phyloP scores from a whole-genome alignment of 1,140 invertebrate species.

The Rhopalosiphum padi region DNA sequence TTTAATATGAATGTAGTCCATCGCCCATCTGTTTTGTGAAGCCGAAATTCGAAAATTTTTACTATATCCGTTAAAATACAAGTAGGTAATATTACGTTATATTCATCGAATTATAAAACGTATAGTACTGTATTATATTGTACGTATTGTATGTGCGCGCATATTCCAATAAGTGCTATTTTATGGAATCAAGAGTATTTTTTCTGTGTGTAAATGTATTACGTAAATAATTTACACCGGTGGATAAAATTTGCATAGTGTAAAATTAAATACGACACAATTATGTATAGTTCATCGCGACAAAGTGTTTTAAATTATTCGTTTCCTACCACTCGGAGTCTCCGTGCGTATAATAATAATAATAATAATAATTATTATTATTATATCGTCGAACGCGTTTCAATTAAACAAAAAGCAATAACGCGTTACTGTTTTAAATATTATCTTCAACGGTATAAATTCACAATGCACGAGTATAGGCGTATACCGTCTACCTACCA shows the following conservation, averaged over 20 bases:
- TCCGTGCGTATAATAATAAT: neutral
- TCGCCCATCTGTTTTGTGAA: neutral
- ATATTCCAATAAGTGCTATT: too few species aligned
- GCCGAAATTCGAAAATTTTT: neutral
- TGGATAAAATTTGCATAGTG: neutral
- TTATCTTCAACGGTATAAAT: neutral
- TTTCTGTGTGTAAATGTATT: neutral
- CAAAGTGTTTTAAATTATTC: neutral
- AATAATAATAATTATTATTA: neutral
- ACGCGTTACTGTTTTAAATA: neutral
- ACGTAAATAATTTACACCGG: neutral
- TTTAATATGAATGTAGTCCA: neutral
- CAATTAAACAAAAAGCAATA: constrained; percentile 6
- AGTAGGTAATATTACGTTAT: neutral
- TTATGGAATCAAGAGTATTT: neutral
- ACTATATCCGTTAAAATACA: neutral
- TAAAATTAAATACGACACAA: neutral
- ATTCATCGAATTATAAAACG: neutral
- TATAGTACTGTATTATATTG: neutral
- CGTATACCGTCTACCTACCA: neutral
- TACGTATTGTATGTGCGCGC: too few species aligned
- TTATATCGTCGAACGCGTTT: constrained; percentile 6
- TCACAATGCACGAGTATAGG: neutral
- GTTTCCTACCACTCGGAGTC: neutral
- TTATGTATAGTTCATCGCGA: neutral